Evolutionary conservation across 2,797 vertebrate species (phyloP).

Genomic region (Channa striata): DNA sequence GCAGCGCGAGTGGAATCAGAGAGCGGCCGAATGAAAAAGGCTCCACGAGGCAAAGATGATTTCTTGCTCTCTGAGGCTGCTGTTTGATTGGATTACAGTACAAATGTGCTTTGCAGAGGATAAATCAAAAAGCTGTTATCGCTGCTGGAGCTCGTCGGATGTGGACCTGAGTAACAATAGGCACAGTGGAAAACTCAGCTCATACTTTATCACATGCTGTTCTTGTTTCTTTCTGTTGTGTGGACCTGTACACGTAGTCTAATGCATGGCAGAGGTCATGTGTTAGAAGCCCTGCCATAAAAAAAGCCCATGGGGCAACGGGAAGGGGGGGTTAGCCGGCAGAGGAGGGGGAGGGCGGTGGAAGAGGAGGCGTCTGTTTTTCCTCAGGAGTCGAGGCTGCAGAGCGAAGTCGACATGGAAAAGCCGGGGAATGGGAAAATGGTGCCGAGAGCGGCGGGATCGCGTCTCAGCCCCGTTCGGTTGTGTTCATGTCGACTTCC

Average conservation of each 20-base stretch:
- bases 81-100: constrained; percentile 72
- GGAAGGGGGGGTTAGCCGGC: constrained; percentile 28
- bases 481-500: neutral
- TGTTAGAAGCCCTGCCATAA: constrained; percentile 73
- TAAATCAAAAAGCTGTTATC: constrained; percentile 64
- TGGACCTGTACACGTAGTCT: constrained; percentile 63
- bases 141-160: constrained; percentile 40
- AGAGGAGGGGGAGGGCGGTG: constrained; percentile 36
- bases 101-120: constrained; percentile 58
- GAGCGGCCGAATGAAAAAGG: constrained; percentile 38
- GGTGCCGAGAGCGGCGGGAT: constrained; percentile 62
- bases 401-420: constrained; percentile 74
- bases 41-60: constrained; percentile 54
- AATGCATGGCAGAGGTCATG: constrained; percentile 79
- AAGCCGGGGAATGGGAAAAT: constrained; percentile 80
- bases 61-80: constrained; percentile 65
- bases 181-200: neutral
- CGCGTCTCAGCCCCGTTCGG: constrained; percentile 28
- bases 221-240: constrained; percentile 51
- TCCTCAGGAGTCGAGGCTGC: constrained; percentile 73
- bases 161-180: constrained; percentile 23
- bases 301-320: constrained; percentile 68
- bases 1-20: constrained; percentile 19
- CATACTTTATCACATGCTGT: constrained; percentile 22
- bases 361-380: constrained; percentile 81